phyloP scores from a whole-genome alignment of 2,888 invertebrate species.

The Agrotis segetum region DNA sequence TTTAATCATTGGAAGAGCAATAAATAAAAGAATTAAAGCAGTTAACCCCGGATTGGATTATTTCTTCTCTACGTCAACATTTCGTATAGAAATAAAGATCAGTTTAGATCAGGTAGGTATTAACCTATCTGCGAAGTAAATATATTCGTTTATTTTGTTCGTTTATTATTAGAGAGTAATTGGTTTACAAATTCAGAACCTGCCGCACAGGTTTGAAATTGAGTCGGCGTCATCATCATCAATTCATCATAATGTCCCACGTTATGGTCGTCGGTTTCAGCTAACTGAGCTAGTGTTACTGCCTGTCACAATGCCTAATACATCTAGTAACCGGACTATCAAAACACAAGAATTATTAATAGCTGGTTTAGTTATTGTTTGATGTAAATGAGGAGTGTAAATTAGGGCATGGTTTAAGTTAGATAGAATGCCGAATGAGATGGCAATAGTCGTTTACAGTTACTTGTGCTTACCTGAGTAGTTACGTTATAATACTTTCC shows the following conservation, averaged over 20 bases:
- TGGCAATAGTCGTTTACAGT: background rate
- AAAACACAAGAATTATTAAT: constrained; percentile 25
- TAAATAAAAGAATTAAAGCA: background rate
- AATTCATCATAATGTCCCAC: constrained; percentile 52
- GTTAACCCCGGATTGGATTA: no score
- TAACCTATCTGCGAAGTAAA: no score
- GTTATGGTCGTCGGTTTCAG: constrained; percentile 45
- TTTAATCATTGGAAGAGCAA: background rate
- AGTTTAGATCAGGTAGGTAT: no score
- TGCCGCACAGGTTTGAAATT: constrained; percentile 25
- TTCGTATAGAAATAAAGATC: background rate
- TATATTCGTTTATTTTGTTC: no score
- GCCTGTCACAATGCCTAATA: constrained; percentile 41
- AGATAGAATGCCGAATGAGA: background rate
- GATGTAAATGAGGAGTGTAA: background rate
- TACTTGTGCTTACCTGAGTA: background rate
- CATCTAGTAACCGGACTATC: constrained; percentile 36
- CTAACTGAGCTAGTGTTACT: constrained; percentile 42
- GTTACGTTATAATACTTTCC: background rate
- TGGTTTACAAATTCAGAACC: constrained; percentile 39
- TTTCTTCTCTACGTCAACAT: background rate
- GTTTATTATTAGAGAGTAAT: background rate
- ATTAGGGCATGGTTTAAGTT: background rate
- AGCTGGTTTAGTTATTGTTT: constrained; percentile 5
- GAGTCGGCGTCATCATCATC: constrained; percentile 48